Evolutionary conservation across 1,140 invertebrate genomes (phyloP).

Genomic region (Conus betulinus): DNA sequence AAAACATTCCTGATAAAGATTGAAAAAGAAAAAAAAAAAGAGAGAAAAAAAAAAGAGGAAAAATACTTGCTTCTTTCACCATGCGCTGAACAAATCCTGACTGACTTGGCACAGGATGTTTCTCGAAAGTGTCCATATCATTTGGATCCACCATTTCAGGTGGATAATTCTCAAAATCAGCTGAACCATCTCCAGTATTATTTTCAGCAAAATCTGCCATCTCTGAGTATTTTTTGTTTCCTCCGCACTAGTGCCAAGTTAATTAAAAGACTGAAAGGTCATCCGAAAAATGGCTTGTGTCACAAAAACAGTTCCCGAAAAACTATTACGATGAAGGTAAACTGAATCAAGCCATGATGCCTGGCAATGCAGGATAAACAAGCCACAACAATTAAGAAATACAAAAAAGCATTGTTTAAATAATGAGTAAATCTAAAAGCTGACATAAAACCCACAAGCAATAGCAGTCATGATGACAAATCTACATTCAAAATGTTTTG

Average conservation of each 20-base stretch:
- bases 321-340: background rate
- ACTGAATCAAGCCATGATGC: background rate
- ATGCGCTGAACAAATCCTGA: background rate
- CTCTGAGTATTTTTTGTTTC: background rate
- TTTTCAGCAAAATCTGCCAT: background rate
- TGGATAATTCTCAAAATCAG: background rate
- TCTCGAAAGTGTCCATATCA: background rate
- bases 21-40: no score
- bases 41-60: background rate
- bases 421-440: no score
- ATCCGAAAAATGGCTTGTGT: background rate
- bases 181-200: background rate
- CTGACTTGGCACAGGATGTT: background rate
- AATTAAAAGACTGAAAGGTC: background rate
- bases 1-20: no score
- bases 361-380: background rate
- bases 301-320: background rate
- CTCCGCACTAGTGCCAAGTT: background rate
- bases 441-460: no score
- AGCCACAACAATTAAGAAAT: background rate
- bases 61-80: conserved; percentile 36
- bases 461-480: no score
- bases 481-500: no score
- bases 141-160: background rate
- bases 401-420: background rate